Base-by-base conservation (phyloP, 2,888 invertebrate species). In the Leptarthrus brevirostris region DNA sequence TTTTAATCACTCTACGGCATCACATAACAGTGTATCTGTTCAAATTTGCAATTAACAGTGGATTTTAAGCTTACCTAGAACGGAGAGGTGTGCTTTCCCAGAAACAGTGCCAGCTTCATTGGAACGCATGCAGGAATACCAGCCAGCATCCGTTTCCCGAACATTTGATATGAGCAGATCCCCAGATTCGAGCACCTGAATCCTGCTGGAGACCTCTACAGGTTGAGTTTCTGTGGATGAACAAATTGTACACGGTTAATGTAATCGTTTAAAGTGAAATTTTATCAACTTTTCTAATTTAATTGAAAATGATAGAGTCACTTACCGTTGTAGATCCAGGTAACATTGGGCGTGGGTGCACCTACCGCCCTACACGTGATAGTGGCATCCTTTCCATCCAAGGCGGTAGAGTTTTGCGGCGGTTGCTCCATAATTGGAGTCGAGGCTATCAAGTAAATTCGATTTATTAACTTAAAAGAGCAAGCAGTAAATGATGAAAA, bases 251-350 rank as follows among this genome's bases (percentile, higher is more conserved):
- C 20, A 20, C 16, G 12, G 16, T 36, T 54, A 66, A 30, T 52
- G 49, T 4, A 47, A 22, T 12, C 8, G 12, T 56, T 24, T 56
- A 6, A 30, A 20, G 53, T 10, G 24, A 22, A 18, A 22, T 53
- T 6, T 18, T 12, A 53, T 22, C 20, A 53, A 22, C 14, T 16
- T 16, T 44, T 44, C 44, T 44, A n/a, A n/a, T 44, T 44, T 14
- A 44, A 44, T 44, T 44, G 12, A 8, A 30, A 30, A 30, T 30
- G 3, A 2, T 6, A 4, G 14, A 58, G 64, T 58, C 69, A 79
- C 88, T 89, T 88, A 96, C 96, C 94, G 86, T 95, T 94, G 82
- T 92, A 94, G 81, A 91, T 91, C 98, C 98, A 98, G 53, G 94
- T 93, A 75, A 94, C 90, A 82, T 93, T 94, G 8, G 98, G 97